Evolutionary conservation across 2,797 vertebrate genomes (phyloP).

Genomic region (Bradypodion pumilum): DNA sequence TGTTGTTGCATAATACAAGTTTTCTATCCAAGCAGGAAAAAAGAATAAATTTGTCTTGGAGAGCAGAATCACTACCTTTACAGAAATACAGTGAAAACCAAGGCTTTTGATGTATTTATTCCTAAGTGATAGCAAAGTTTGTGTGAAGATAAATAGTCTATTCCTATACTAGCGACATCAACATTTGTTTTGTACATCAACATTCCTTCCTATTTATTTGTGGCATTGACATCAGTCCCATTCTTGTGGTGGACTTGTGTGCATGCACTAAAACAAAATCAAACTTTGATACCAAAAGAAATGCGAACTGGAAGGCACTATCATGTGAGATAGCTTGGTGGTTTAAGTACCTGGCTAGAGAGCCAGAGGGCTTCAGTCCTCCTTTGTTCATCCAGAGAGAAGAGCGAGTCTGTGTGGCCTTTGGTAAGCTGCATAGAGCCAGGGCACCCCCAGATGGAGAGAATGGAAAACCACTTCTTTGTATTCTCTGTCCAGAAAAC

Average conservation of each 20-base stretch:
- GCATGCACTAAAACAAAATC: background rate
- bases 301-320: background rate
- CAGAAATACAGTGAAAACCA: background rate
- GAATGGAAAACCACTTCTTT: too few species aligned
- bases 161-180: too few species aligned
- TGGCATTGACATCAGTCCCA: background rate
- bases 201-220: background rate
- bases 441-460: too few species aligned
- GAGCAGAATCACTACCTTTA: slow-evolving; percentile 1
- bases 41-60: background rate
- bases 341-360: too few species aligned
- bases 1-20: slow-evolving; percentile 13
- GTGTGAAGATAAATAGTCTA: background rate
- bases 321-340: too few species aligned
- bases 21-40: background rate
- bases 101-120: slow-evolving; percentile 18
- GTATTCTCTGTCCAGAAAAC: too few species aligned
- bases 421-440: too few species aligned
- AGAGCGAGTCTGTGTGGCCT: too few species aligned
- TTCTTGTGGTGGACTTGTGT: background rate
- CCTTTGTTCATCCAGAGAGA: too few species aligned
- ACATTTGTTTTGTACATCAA: background rate
- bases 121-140: background rate
- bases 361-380: too few species aligned
- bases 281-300: background rate